Percentiles rank a stretch among this genome's conserved stretches.
phyloP scores from a whole-genome alignment of 92 coral and sea anemone genomes.

The Meandrina meandrites region DNA sequence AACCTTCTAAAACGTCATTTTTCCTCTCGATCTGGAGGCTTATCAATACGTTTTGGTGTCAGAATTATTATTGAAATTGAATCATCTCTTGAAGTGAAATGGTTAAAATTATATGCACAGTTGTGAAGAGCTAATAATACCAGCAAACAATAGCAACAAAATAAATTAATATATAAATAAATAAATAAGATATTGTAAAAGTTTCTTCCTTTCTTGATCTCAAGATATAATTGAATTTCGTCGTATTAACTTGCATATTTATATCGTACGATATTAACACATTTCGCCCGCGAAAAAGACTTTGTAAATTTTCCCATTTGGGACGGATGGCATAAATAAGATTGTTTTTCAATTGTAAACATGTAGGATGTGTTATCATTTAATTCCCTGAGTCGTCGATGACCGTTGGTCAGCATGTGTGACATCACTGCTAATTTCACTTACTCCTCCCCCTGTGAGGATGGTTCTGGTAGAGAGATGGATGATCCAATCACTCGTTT shows the following conservation, averaged over 20 bases:
- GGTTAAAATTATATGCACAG: background rate
- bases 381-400: background rate
- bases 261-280: background rate
- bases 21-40: background rate
- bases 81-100: background rate
- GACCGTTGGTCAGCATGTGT: background rate
- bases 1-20: background rate
- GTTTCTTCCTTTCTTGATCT: background rate
- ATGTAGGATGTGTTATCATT: background rate
- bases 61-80: background rate
- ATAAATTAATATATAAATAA: background rate
- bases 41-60: background rate
- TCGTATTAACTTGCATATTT: background rate
- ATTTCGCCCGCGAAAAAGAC: slow-evolving; percentile 38
- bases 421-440: background rate
- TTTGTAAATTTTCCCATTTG: background rate
- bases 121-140: background rate
- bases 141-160: background rate
- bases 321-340: background rate
- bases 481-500: background rate
- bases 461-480: background rate
- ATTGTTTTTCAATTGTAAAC: background rate
- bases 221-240: background rate
- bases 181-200: background rate
- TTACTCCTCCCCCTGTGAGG: background rate